Evolutionary conservation across 2,797 vertebrate species (phyloP), one percentile per base, ranked within the genome.

Genomic region (Eulemur rubriventer): DNA sequence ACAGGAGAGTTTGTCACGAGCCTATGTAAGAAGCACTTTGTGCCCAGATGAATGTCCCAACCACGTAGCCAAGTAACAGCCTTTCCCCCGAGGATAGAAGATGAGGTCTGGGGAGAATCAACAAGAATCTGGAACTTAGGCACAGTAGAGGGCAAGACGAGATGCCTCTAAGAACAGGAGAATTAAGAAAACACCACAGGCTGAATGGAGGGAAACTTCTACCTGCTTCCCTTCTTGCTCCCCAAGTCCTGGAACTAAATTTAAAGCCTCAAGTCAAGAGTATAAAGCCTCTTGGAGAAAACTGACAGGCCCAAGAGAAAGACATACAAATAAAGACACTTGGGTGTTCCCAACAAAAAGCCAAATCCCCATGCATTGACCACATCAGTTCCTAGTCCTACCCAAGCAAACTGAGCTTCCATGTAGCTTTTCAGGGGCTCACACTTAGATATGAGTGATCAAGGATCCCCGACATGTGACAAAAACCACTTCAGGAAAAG

Each of bases 331-430:
- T 75, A 75, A 83, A 94, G 61, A 91, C 14, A 41, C 26, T 4
- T 69, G 41, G 4, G 35, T 52, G 11, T 35, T 22, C 18, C 30
- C 82, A 57, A 20, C n/a, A 80, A 50, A 88, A 87, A 81, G 33
- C 0, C 67, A 83, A 79, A 43, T 46, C 38, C 38, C 61, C 14
- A 33, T 35, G 4, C 26, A 8, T 48, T 48, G 61, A 80, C 8
- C 35, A 18, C 0, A 18, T 24, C 63, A 80, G 14, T 26, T 85
- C 20, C 0, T n/a, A 73, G 43, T 43, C 72, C 28, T 85, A 33
- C 46, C 5, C 30, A 4, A 0, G 8, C 13, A 35, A 12, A 69
- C 0, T 3, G 26, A 65, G n/a, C 46, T 86, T 65, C 16, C 17
- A 6, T 18, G 16, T 38, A 48, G 28, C 35, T 86, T 72, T 61